phyloP scores from a whole-genome alignment of 2,888 invertebrate species.

The Drosophila niveifrons region DNA sequence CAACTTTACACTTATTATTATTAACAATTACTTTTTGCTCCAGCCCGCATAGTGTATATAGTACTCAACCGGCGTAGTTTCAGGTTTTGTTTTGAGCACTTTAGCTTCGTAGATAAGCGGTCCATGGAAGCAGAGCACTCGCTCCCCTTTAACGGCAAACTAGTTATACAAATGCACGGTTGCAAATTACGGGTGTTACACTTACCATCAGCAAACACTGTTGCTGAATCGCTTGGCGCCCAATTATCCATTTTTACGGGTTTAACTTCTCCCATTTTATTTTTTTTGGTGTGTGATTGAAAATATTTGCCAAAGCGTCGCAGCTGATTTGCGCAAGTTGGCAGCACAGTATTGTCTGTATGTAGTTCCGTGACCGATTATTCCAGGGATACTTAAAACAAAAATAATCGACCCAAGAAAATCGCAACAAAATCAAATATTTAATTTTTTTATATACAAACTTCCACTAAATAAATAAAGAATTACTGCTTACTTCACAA shows the following conservation, averaged over 20 bases:
- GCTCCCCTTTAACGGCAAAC: conserved; percentile 89
- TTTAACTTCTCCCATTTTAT: conserved; percentile 68
- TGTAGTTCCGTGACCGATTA: conserved; percentile 21
- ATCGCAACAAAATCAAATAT: conserved; percentile 8
- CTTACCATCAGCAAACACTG: conserved; percentile 89
- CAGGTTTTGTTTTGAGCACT: conserved; percentile 93
- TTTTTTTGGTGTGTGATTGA: conserved; percentile 35
- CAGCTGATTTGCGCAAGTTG: conserved; percentile 42
- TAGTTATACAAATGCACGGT: not conserved
- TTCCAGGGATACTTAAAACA: conserved; percentile 25
- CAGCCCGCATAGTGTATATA: conserved; percentile 98
- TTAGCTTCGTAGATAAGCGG: conserved; percentile 98
- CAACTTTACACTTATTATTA: not conserved
- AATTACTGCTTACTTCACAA: conserved; percentile 24
- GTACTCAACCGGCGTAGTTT: conserved; percentile 95
- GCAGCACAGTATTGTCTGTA: conserved; percentile 28
- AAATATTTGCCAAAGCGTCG: conserved; percentile 72
- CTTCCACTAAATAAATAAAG: conserved; percentile 26
- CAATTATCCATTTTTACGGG: conserved; percentile 64
- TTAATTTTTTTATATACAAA: conserved; percentile 45
- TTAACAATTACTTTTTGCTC: conserved; percentile 95
- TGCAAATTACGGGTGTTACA: not conserved
- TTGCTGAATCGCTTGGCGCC: conserved; percentile 54
- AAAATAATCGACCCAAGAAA: not conserved
- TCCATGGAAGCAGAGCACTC: conserved; percentile 97